A percentile compares a stretch with the other conserved stretches of the same genome.
Evolutionary conservation across 2,888 invertebrate species (phyloP).

Genomic region (Eumacrocentrus americanus): DNA sequence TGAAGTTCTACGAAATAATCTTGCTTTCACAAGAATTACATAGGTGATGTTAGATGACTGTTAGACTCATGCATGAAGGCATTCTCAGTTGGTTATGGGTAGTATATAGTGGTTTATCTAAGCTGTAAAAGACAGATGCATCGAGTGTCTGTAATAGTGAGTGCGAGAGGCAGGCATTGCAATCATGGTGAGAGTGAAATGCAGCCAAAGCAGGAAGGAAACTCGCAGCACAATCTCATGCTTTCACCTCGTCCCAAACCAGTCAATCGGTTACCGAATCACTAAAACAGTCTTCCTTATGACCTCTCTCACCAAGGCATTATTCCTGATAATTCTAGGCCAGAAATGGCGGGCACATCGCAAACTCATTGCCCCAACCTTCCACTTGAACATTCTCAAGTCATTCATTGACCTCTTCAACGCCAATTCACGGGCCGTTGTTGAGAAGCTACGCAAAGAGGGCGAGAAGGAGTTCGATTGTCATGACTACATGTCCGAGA

Average conservation of each 20-base stretch:
- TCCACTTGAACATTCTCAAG: constrained; percentile 86
- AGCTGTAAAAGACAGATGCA: not conserved
- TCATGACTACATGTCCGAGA: constrained; percentile 85
- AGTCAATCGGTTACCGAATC: constrained; percentile 34
- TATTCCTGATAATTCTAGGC: constrained; percentile 63
- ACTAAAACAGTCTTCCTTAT: constrained; percentile 29
- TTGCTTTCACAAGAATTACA: not conserved
- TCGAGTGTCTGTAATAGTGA: not conserved
- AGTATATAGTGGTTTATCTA: not conserved
- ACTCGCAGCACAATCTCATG: constrained; percentile 32
- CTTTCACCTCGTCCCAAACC: constrained; percentile 39
- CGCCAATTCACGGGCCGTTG: constrained; percentile 78
- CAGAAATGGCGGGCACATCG: constrained; percentile 86
- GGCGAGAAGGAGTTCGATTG: constrained; percentile 73
- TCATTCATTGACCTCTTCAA: constrained; percentile 87
- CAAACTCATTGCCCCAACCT: constrained; percentile 85
- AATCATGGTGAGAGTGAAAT: constrained; percentile 39
- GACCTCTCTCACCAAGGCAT: constrained; percentile 3
- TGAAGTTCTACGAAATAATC: not conserved
- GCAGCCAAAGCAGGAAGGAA: constrained; percentile 43
- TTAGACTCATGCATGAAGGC: not conserved
- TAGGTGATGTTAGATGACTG: not conserved
- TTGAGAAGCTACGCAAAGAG: constrained; percentile 75
- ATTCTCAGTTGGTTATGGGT: not conserved
- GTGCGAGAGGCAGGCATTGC: constrained; percentile 11